Base-by-base conservation (phyloP, 2,888 invertebrate genomes). In the Cryptocheilus praepositus region DNA sequence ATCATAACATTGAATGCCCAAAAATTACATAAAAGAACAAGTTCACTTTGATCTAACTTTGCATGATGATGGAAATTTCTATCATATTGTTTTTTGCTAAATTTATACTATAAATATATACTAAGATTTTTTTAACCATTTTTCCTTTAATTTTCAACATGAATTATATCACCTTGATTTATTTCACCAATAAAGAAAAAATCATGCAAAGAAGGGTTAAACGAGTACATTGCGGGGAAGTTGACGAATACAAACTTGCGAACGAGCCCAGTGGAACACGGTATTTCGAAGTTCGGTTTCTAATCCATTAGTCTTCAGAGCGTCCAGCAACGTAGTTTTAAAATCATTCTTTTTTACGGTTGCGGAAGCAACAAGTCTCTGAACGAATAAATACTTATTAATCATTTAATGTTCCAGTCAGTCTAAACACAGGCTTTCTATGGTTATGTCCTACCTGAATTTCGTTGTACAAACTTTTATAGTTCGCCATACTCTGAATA, bases 211-310 rank as follows among this genome's bases (percentile, higher is more conserved):
- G n/a, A n/a, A n/a, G n/a, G n/a, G n/a, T n/a, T n/a, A n/a, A n/a
- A n/a, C n/a, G n/a, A 25, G 25, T 25, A 25, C 25, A 5, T 25
- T 36, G 1, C 11, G 36, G 3, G 1, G 36, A 36, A 7, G 13
- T 11, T 36, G 8, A 36, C 25, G 53, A 60, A 54, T 43, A 74
- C 67, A 51, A 67, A 88, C 87, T 70, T 91, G 91, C 59, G 91
- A 91, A 74, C 94, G 93, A 73, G 94, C 92, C 93, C 94, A 94
- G 88, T 95, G 95, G 89, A 93, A 96, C 57, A 96, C 94, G 67
- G 95, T 94, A 84, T 96, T 96, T 77, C 95, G 91, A 67, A 96
- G 91, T 86, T 95, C 94, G 3, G 94, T 94, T 85, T 96, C 96
- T 80, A 96, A 90, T 3, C 95, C 95, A 70, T 93, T 93, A 70